Percentiles rank a stretch among this genome's conserved stretches.
Evolutionary conservation across 2,797 vertebrate genomes (phyloP).

Genomic region (Lateolabrax maculatus): DNA sequence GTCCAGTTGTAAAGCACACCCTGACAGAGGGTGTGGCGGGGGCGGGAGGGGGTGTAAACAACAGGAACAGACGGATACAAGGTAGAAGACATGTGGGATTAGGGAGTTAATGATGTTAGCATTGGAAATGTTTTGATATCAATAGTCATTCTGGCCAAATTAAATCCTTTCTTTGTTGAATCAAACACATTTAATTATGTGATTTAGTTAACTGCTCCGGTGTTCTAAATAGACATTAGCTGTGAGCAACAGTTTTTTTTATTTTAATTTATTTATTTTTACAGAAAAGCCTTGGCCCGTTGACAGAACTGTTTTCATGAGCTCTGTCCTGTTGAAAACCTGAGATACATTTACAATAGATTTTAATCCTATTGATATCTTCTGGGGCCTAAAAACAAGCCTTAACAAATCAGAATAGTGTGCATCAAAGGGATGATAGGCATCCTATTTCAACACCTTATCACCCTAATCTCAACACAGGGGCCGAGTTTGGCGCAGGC

Average conservation of each 20-base stretch:
- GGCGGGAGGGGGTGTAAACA: constrained; percentile 33
- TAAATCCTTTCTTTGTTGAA: constrained; percentile 8
- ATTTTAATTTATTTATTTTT: too few relatives aligned
- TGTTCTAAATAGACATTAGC: constrained; percentile 3
- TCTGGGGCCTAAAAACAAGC: constrained; percentile 28
- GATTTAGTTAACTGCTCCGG: background rate
- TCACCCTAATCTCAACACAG: constrained; percentile 64
- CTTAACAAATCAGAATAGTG: constrained; percentile 43
- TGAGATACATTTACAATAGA: constrained; percentile 9
- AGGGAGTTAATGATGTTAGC: constrained; percentile 8
- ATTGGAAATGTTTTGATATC: constrained; percentile 24
- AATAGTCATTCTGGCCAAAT: constrained; percentile 7
- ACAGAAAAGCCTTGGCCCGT: background rate
- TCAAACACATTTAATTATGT: background rate
- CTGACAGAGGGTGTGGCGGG: constrained; percentile 56
- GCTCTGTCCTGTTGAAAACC: constrained; percentile 17
- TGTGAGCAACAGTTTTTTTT: background rate
- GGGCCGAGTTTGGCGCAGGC: constrained; percentile 44
- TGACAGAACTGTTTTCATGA: constrained; percentile 9
- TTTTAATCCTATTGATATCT: constrained; percentile 48
- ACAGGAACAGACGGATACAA: constrained; percentile 39
- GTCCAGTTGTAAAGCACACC: constrained; percentile 73
- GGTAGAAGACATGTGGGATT: constrained; percentile 37
- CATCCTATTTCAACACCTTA: constrained; percentile 59
- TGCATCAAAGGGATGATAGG: constrained; percentile 50